These are phyloP conservation scores for Gymnothorax javanicus DNA, from an alignment of 2,797 vertebrate genomes.

Conservation along the genomic window DNA sequence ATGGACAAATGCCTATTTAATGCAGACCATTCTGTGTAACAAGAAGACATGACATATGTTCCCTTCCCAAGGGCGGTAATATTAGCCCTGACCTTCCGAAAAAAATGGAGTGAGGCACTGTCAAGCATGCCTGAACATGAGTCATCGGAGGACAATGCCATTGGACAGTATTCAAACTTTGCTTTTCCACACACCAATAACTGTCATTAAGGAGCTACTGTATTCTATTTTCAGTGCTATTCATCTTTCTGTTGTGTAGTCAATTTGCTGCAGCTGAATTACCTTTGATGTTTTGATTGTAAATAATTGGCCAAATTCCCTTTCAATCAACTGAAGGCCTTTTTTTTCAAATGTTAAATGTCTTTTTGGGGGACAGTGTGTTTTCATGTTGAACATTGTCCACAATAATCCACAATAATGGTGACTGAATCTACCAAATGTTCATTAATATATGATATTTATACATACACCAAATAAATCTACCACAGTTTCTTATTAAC, in stretches of 20 bases:
- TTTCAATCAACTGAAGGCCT: background rate
- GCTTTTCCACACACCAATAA: background rate
- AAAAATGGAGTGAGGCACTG: background rate
- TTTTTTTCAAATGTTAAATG: background rate
- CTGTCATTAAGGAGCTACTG: constrained; percentile 10
- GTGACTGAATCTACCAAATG: background rate
- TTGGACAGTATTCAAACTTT: background rate
- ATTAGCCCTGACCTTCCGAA: background rate
- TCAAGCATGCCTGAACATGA: background rate
- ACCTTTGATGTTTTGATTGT: constrained; percentile 8
- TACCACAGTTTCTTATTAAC: background rate
- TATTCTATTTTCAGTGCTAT: background rate
- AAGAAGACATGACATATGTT: background rate
- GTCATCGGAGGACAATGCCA: constrained; percentile 9
- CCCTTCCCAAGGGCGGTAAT: background rate
- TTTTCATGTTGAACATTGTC: background rate
- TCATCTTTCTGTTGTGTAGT: background rate
- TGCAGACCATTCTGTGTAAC: background rate
- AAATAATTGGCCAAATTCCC: constrained; percentile 8
- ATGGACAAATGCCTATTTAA: background rate
- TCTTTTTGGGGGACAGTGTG: background rate
- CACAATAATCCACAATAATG: background rate
- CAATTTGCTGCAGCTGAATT: background rate
- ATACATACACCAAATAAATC: background rate
- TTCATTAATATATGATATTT: no score